Evolutionary conservation across 1,140 invertebrate species (phyloP).

Genomic region (Trichoplusia ni): DNA sequence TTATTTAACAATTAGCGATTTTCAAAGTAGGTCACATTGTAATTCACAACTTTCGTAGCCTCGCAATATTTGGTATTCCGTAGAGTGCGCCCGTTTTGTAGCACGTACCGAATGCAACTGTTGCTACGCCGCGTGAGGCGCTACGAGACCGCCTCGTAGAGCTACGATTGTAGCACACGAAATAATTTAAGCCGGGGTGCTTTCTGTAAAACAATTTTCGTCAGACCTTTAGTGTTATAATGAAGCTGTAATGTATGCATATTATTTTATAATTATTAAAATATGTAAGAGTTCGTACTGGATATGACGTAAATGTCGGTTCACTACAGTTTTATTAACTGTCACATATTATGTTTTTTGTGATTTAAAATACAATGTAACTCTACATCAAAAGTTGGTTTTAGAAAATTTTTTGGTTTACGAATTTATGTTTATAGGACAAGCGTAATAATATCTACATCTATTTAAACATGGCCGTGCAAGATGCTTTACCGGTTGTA

Average conservation of each 20-base stretch:
- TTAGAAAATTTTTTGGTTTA: too few relatives aligned
- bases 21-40: constrained; percentile 22
- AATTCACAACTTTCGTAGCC: constrained; percentile 11
- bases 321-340: too few relatives aligned
- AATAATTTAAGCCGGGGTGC: background rate
- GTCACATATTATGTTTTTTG: too few relatives aligned
- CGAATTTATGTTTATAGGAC: too few relatives aligned
- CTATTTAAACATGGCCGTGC: too few relatives aligned
- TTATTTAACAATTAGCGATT: constrained; percentile 10
- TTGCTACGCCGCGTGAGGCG: constrained; percentile 56
- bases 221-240: constrained; percentile 4
- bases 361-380: too few relatives aligned
- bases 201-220: constrained; percentile 13
- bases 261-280: too few relatives aligned
- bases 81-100: constrained; percentile 54
- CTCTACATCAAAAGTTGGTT: too few relatives aligned
- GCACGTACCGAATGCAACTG: constrained; percentile 64
- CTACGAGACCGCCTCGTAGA: constrained; percentile 42
- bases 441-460: too few relatives aligned
- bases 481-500: too few relatives aligned
- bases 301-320: too few relatives aligned
- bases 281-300: too few relatives aligned
- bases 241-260: background rate
- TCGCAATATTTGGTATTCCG: constrained; percentile 21
- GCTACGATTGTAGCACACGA: constrained; percentile 1